Evolutionary conservation across 2,888 invertebrate species (phyloP).

Genomic region (Cactoblastis cactorum): DNA sequence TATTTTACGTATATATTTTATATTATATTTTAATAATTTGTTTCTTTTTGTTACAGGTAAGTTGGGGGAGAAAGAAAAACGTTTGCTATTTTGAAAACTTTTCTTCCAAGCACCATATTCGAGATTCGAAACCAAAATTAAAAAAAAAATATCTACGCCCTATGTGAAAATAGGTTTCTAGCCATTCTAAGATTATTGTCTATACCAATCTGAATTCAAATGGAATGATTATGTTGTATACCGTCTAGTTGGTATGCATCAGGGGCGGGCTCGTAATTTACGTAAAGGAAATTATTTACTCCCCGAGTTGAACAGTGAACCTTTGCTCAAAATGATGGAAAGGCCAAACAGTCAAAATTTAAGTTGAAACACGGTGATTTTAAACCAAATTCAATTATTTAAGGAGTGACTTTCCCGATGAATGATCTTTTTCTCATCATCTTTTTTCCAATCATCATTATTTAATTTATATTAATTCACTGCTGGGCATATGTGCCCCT

Average conservation of each 20-base stretch:
- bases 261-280: constrained; percentile 1
- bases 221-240: constrained; percentile 5
- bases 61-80: too few species aligned
- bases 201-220: not conserved
- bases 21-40: not conserved
- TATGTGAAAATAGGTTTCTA: not conserved
- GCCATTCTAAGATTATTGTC: not conserved
- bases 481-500: too few species aligned
- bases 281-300: constrained; percentile 9
- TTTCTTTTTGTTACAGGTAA: constrained; percentile 42
- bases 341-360: not conserved
- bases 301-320: not conserved
- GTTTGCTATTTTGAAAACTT: too few species aligned
- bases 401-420: too few species aligned
- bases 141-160: not conserved
- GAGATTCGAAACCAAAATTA: not conserved
- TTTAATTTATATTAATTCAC: too few species aligned
- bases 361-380: too few species aligned
- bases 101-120: too few species aligned
- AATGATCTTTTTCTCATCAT: too few species aligned
- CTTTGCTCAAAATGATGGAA: not conserved
- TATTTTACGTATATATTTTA: not conserved
- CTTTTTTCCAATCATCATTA: too few species aligned
- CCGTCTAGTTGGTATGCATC: constrained; percentile 6
- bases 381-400: too few species aligned